Base-by-base conservation (phyloP, 2,888 invertebrate species). In the Megamerina dolium region DNA sequence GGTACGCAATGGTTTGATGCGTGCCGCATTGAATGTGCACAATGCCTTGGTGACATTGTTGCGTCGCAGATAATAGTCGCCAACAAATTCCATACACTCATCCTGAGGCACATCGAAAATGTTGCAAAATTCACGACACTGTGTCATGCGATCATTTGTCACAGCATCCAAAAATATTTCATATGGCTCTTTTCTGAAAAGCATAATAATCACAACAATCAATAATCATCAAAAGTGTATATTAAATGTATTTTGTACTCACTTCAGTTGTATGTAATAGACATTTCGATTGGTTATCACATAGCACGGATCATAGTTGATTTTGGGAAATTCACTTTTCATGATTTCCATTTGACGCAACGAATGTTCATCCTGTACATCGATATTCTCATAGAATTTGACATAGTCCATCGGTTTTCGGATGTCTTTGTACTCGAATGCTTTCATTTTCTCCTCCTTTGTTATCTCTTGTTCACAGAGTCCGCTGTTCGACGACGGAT, bases 11-110 rank as follows among this genome's bases (percentile, higher is more conserved):
- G 72, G 71, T 42, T 70, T 71, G 3, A 72, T 68, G 72, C 84
- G 82, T 1, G 87, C 83, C 43, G 90, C 76, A 58, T 86, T 85
- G 69, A 87, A 93, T 16, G 91, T 77, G 48, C 85, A 78, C 51
- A 86, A 77, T 1, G 92, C 91, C 46, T 85, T 83, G 37, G 83
- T 78, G 48, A 86, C 80, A 54, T 83, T 81, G 12, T 83, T 82
- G 48, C 83, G 79, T 4, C 83, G 77, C 60, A 93, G 74, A 59
- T 88, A 76, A 66, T 85, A 77, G 69, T 92, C 91, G 0, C 90
- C 90, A 21, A 89, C 86, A 55, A 81, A 80, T 63, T 88, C 86
- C 51, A 92, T 75, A 47, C 72, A 72, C 13, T 62, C 60, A 38
- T 68, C 64, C 30, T 64, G 68, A 6, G 64, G 60, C 2, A 72